Base-by-base conservation (phyloP, 2,113 vertebrate genomes). In the Brachypodius melanocephalos region DNA sequence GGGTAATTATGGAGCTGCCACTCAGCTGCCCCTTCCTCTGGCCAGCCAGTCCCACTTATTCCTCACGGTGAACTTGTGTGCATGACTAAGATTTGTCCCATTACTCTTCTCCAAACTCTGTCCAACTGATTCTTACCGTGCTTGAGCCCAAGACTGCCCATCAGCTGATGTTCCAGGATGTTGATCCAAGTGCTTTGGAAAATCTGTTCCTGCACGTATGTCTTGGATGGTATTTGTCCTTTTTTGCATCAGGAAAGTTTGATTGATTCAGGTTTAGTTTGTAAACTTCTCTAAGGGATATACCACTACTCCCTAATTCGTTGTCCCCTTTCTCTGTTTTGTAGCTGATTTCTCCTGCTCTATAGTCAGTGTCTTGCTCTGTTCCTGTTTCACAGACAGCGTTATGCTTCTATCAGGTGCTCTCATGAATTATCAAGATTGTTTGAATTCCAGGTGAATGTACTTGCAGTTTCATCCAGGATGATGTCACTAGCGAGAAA, bases 241-340 rank as follows among this genome's bases (percentile, higher is more conserved):
- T 21, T 21, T 55, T 62, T 61, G 1, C 8, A 59, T 12, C 8
- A 71, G 10, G 10, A 49, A 59, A 2, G 1, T 19, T 54, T 49
- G 22, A 36, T 49, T 28, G 31, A 54, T 73, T 25, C 14, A 22
- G 31, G 15, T 57, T 77, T 31, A 31, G 2, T 52, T 15, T 87
- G 15, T 40, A 77, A 65, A 17, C 9, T 14, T 48, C 28, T 69
- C 21, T 83, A 84, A 89, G 11, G 3, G 9, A 20, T 52, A 20
- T 1, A 52, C 4, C 5, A 2, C 12, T 48, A 9, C 8, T 51
- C n/a, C n/a, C 6, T 65, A 31, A 31, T 15, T 25, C 5, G 5
- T 40, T 72, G 10, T 17, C 4, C 17, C 21, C 13, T 83, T 59
- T 12, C 32, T 49, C 0, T 31, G 10, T 68, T 63, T 55, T 73